These are phyloP conservation scores for Labeo catla DNA, from an alignment of 2,113 vertebrate genomes.

Conservation along the genomic window DNA sequence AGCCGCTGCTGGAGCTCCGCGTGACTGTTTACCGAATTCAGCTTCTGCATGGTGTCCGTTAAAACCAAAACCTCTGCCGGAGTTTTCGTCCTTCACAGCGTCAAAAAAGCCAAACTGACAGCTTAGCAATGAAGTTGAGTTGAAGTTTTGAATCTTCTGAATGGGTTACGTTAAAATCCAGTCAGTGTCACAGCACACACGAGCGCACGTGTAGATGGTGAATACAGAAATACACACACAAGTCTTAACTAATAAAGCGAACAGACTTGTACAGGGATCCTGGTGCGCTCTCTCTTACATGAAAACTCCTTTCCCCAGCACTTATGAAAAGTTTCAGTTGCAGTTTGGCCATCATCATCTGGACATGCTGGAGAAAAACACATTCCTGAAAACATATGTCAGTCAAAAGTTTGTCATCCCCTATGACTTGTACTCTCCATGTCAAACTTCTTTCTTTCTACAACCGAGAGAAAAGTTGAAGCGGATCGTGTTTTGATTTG, in stretches of 20 bases:
- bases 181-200: background rate
- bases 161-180: background rate
- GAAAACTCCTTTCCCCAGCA: constrained; percentile 18
- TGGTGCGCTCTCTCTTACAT: background rate
- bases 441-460: constrained; percentile 7
- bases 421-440: background rate
- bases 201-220: background rate
- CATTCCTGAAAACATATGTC: constrained; percentile 36
- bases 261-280: constrained; percentile 13
- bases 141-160: background rate
- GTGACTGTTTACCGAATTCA: constrained; percentile 64
- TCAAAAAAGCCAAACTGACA: background rate
- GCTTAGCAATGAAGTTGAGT: background rate
- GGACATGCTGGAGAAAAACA: constrained; percentile 24
- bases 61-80: background rate
- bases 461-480: constrained; percentile 41
- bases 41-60: constrained; percentile 72
- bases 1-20: constrained; percentile 74
- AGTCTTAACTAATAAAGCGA: constrained; percentile 15
- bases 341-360: constrained; percentile 34
- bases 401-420: constrained; percentile 35
- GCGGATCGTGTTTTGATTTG: constrained; percentile 49
- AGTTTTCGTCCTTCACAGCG: background rate
- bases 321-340: constrained; percentile 37
- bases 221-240: background rate